Percentiles rank a stretch among this genome's conserved stretches.
These are phyloP conservation scores for Nasua narica DNA, from an alignment of 2,797 vertebrate species.

Conservation along the genomic window DNA sequence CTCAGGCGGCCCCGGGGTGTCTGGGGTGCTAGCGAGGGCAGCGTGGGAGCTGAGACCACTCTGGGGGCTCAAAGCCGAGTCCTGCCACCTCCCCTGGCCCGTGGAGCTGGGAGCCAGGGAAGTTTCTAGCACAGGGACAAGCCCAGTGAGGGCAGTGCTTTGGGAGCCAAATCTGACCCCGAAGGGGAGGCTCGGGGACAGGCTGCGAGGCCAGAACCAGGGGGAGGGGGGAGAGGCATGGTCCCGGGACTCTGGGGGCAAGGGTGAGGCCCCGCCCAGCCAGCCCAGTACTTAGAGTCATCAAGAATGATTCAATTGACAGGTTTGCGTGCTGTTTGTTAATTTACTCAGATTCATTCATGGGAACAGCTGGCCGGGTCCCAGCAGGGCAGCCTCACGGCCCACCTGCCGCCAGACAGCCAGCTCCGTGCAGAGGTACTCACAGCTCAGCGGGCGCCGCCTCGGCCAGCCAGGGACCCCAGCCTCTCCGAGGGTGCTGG, in stretches of 20 bases:
- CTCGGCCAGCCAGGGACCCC: slow-evolving; percentile 70
- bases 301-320: slow-evolving; percentile 82
- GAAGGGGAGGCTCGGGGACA: neutral
- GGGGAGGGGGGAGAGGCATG: neutral
- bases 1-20: rapidly evolving
- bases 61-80: no score
- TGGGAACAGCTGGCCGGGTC: slow-evolving; percentile 84
- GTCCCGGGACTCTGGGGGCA: neutral
- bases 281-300: slow-evolving; percentile 76
- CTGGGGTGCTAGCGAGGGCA: neutral
- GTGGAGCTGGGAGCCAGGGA: neutral
- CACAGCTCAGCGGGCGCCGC: slow-evolving; percentile 79
- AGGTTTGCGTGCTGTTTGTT: slow-evolving; percentile 85
- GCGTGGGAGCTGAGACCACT: neutral
- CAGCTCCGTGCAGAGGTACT: slow-evolving; percentile 78
- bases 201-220: neutral
- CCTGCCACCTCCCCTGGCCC: neutral
- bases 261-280: slow-evolving; percentile 52
- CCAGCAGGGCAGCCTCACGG: slow-evolving; percentile 82
- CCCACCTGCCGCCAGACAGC: slow-evolving; percentile 84
- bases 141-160: neutral
- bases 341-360: slow-evolving; percentile 84
- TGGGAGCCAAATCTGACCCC: neutral
- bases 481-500: slow-evolving; percentile 48
- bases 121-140: neutral